Evolutionary conservation across 2,888 invertebrate species (phyloP), one percentile per base, ranked within the genome.

Genomic region (Oligia latruncula): DNA sequence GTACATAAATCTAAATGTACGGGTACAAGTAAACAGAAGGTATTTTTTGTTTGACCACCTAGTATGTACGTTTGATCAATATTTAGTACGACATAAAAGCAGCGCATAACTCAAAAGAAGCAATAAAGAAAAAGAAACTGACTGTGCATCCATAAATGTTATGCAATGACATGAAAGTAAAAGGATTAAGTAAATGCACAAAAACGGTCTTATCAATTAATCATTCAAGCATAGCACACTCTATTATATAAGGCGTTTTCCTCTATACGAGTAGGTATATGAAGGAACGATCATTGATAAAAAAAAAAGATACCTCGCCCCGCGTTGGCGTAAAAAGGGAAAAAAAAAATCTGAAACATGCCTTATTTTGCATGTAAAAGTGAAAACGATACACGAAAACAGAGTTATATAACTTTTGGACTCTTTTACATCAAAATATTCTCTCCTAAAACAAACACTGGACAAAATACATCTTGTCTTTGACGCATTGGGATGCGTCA

Each of bases 401-500:
- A 40, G 5, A 81, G 52, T 71, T 49, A 67, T 35, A 35, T 68
- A 68, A 71, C 29, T 60, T 68, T 52, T 23, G 1, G 15, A 49
- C 15, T 74, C 5, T 23, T 62, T 40, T 29, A 64, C 60, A 58
- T 71, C 20, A 6, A 15, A 70, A 75, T 74, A 80, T 80, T 72
- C 35, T 65, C n/a, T 52, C 6, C 74, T 83, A 52, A 84, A 85
- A 77, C 76, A 81, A 78, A 84, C 67, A 90, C 90, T 91, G 93
- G 92, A 95, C 94, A 94, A 94, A 95, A 94, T 93, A 81, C 78
- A 86, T 86, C 77, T 86, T 85, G 86, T 81, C 93, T 93, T 85
- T 85, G 85, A 85, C 86, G 85, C 85, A 85, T 85, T 83, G 85
- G 85, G 92, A 95, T 96, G 96, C 96, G 96, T 96, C 96, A 96